Percentiles rank a stretch among this genome's conserved stretches.
These are phyloP conservation scores for Macheiramphus alcinus DNA, from an alignment of 2,113 vertebrate genomes.

Conservation along the genomic window DNA sequence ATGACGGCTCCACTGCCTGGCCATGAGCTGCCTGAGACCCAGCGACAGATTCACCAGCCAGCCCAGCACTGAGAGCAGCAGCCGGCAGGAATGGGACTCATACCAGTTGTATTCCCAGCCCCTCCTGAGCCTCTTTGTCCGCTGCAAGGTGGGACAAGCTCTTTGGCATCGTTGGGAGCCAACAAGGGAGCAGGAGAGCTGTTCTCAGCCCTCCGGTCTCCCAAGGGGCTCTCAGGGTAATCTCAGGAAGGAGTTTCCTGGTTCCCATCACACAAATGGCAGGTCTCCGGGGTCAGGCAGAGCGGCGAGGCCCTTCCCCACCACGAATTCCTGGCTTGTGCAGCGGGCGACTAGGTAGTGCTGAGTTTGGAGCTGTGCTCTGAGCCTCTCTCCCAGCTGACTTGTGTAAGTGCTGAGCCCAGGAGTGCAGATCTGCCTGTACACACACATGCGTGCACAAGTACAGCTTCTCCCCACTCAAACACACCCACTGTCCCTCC, in stretches of 20 bases:
- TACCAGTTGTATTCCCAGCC: neutral
- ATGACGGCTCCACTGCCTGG: fast-evolving
- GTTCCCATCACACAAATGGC: neutral
- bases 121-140: neutral
- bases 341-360: fast-evolving
- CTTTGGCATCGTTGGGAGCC: fast-evolving
- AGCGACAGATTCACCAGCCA: fast-evolving
- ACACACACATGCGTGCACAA: neutral
- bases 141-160: neutral
- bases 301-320: fast-evolving
- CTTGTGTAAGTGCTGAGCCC: neutral
- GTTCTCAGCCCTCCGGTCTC: neutral
- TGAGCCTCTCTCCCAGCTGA: neutral
- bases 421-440: neutral
- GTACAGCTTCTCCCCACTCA: neutral
- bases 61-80: neutral
- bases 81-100: neutral
- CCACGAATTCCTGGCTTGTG: neutral
- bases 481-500: neutral
- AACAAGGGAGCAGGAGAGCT: neutral
- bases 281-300: neutral
- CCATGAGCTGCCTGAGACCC: neutral
- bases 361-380: neutral
- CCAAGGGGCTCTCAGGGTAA: neutral
- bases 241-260: neutral